Evolutionary conservation across 2,888 invertebrate species (phyloP).

Genomic region (Rotaria macrura): DNA sequence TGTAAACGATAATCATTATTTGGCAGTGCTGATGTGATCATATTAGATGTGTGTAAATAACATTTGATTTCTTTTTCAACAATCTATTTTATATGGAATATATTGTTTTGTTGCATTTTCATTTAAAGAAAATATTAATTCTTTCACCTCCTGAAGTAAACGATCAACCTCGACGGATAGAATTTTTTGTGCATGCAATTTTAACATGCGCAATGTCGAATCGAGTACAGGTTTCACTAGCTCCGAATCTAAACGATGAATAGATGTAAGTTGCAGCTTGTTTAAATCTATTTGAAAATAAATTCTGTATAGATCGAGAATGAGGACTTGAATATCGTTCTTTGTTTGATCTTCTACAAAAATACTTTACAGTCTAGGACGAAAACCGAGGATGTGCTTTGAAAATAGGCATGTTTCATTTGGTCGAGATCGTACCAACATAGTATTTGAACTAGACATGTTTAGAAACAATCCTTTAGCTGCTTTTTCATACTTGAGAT

Average conservation of each 20-base stretch:
- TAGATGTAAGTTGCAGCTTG: too few relatives aligned
- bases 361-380: too few relatives aligned
- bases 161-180: neutral
- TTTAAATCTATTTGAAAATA: too few relatives aligned
- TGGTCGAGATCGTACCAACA: too few relatives aligned
- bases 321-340: too few relatives aligned
- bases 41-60: constrained; percentile 4
- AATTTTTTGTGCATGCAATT: neutral
- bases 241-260: neutral
- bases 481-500: too few relatives aligned
- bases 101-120: neutral
- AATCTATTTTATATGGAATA: neutral
- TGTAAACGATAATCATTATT: constrained; percentile 22
- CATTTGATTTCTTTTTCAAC: constrained; percentile 28
- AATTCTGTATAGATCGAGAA: too few relatives aligned
- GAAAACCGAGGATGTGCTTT: too few relatives aligned
- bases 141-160: neutral
- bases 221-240: neutral
- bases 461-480: too few relatives aligned
- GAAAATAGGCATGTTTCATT: too few relatives aligned
- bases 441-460: too few relatives aligned
- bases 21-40: constrained; percentile 25
- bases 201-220: neutral
- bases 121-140: neutral
- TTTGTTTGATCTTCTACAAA: too few relatives aligned